A percentile compares a stretch with the other conserved stretches of the same genome.
These are phyloP conservation scores for Galago senegalensis DNA, from an alignment of 2,797 vertebrate species.

Conservation along the genomic window DNA sequence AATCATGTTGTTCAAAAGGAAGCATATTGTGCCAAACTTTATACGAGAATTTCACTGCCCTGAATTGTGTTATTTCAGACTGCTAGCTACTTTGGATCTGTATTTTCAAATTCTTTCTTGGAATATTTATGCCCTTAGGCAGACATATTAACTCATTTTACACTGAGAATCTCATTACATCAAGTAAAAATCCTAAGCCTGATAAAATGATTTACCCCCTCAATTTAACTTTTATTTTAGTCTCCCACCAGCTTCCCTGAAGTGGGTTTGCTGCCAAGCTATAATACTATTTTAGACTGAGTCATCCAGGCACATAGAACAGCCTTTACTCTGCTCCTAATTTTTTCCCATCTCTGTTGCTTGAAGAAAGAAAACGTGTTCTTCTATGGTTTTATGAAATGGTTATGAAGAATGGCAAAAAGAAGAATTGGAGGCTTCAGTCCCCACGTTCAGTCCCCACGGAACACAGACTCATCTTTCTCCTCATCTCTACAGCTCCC, in stretches of 20 bases:
- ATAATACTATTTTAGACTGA: conserved; percentile 68
- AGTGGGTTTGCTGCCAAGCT: conserved; percentile 66
- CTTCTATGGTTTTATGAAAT: conserved; percentile 54
- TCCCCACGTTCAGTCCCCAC: background rate
- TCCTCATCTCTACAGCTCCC: background rate
- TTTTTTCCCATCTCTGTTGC: background rate
- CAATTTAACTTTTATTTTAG: conserved; percentile 71
- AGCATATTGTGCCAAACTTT: conserved; percentile 30
- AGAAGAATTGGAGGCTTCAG: background rate
- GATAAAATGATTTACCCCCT: conserved; percentile 69
- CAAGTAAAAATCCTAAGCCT: conserved; percentile 59
- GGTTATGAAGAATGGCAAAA: background rate
- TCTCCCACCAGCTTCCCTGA: conserved; percentile 68
- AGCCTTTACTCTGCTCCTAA: conserved; percentile 56
- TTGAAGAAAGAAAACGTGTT: conserved; percentile 63
- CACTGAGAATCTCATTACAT: conserved; percentile 69
- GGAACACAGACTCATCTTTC: background rate
- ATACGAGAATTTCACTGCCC: conserved; percentile 41
- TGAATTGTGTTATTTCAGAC: conserved; percentile 62
- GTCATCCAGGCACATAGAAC: conserved; percentile 61
- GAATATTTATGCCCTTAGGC: conserved; percentile 66
- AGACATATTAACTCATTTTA: conserved; percentile 71
- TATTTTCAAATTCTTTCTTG: conserved; percentile 65
- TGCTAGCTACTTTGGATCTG: conserved; percentile 11
- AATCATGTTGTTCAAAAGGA: conserved; percentile 57